phyloP scores from a whole-genome alignment of 1,140 invertebrate genomes.

The Drosophila kepulauana region DNA sequence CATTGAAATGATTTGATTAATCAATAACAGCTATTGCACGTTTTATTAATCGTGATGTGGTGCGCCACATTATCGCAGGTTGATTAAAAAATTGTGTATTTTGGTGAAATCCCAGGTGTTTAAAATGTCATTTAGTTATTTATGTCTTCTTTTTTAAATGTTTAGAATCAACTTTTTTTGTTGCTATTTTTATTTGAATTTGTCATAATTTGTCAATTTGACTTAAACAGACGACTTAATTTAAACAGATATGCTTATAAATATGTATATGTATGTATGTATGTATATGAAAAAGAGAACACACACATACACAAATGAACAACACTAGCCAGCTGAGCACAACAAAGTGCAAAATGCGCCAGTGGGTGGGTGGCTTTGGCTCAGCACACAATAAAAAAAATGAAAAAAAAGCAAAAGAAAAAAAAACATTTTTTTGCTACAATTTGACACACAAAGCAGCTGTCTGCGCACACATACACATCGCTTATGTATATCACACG shows the following conservation, averaged over 20 bases:
- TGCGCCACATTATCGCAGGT: too few species aligned
- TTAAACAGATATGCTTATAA: neutral
- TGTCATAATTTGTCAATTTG: slow-evolving; percentile 34
- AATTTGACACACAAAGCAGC: slow-evolving; percentile 61
- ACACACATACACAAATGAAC: slow-evolving; percentile 5
- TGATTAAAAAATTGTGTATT: neutral
- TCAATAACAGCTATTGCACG: neutral
- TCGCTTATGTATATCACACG: slow-evolving; percentile 59
- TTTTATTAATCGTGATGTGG: neutral
- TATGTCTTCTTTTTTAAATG: neutral
- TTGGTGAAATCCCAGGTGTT: neutral
- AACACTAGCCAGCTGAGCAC: slow-evolving; percentile 37
- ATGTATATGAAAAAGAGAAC: slow-evolving; percentile 18
- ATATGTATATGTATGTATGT: neutral
- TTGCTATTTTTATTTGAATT: slow-evolving; percentile 20
- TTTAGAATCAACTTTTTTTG: slow-evolving; percentile 1
- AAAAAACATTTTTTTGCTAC: slow-evolving; percentile 49
- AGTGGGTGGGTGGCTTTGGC: slow-evolving; percentile 39
- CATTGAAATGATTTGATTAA: neutral
- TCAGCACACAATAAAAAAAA: slow-evolving; percentile 34
- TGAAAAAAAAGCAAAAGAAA: neutral
- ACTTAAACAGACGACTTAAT: slow-evolving; percentile 24
- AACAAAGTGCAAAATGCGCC: slow-evolving; percentile 44
- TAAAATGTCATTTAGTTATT: neutral
- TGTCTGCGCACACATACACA: slow-evolving; percentile 39